Evolutionary conservation across 2,113 vertebrate genomes (phyloP), one percentile per base, ranked within the genome.

Genomic region (Phaethornis superciliosus): DNA sequence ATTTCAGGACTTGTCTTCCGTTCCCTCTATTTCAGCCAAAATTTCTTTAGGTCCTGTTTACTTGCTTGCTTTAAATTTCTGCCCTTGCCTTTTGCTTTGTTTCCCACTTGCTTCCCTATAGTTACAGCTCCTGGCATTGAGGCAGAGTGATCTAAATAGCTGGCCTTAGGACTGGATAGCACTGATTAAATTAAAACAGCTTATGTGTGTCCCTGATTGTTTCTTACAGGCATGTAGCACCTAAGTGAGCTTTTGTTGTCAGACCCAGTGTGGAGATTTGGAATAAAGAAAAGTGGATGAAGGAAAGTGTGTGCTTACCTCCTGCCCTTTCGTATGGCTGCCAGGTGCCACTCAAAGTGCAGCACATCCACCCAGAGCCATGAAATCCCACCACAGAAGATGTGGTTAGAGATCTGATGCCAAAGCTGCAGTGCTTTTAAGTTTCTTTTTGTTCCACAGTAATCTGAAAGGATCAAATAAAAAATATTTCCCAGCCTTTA

Each of bases 1-100:
- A 18, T 42, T 54, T 51, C n/a, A 0, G 0, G 22, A 52, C 17
- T 49, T 2, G 1, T 28, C 20, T 81, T 90, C 59, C 28, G 7
- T 49, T 58, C 30, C 30, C 9, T 4, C 11, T 26, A 62, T 44
- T 68, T 74, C 40, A 84, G 28, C 2, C 44, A n/a, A 32, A 56
- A 78, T 47, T 47, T 52, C n/a, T 85, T 68, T 26, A 44, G 35
- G 28, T 84, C 37, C n/a, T 6, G 7, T n/a, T 33, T 10, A 46
- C 12, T 56, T 33, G 7, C 52, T 42, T 44, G 22, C 33, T 78
- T 24, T 47, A 8, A 26, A 32, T 81, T 26, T 74, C 64, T 75
- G 55, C 32, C 35, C 49, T 70, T 74, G 16, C 51, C 20, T 85
- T 9, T 75, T 55, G n/a, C 35, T 52, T 83, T 64, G 44, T 44